Conservation (phyloP, 2,888 invertebrate genomes). For the Pachliopta kotzebuea region DNA sequence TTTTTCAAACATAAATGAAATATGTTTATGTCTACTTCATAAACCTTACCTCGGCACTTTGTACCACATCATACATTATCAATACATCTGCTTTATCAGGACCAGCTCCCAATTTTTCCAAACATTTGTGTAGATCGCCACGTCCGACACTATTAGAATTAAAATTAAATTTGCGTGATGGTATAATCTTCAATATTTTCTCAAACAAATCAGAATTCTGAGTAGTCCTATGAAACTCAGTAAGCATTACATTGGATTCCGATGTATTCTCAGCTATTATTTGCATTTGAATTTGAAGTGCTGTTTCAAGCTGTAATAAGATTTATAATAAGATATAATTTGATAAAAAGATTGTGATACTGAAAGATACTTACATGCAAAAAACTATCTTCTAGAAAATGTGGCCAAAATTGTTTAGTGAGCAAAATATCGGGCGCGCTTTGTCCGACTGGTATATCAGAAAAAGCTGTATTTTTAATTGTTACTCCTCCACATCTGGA, state of each 20-base stretch:
- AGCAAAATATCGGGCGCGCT: background rate
- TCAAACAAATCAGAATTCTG: background rate
- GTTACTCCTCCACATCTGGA: slow-evolving; percentile 16
- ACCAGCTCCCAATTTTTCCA: background rate
- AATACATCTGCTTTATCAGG: slow-evolving; percentile 1
- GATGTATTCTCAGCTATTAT: slow-evolving; percentile 45
- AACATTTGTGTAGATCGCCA: background rate
- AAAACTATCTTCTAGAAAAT: background rate
- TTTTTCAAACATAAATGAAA: no score
- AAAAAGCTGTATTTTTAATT: slow-evolving; percentile 12
- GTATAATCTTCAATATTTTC: background rate
- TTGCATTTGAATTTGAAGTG: slow-evolving; percentile 49
- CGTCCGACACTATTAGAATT: background rate
- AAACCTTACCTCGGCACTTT: slow-evolving; percentile 1
- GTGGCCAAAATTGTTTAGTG: slow-evolving; percentile 3
- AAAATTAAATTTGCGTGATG: background rate
- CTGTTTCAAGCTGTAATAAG: slow-evolving; percentile 44
- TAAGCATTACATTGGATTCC: slow-evolving; percentile 33
- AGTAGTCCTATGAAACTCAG: background rate
- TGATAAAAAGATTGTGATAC: background rate
- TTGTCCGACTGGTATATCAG: background rate
- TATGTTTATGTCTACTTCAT: no score
- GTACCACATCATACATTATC: background rate
- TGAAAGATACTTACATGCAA: slow-evolving; percentile 8
- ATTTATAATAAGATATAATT: background rate